These are phyloP conservation scores for Semotilus atromaculatus DNA, from an alignment of 2,797 vertebrate genomes.

Conservation along the genomic window DNA sequence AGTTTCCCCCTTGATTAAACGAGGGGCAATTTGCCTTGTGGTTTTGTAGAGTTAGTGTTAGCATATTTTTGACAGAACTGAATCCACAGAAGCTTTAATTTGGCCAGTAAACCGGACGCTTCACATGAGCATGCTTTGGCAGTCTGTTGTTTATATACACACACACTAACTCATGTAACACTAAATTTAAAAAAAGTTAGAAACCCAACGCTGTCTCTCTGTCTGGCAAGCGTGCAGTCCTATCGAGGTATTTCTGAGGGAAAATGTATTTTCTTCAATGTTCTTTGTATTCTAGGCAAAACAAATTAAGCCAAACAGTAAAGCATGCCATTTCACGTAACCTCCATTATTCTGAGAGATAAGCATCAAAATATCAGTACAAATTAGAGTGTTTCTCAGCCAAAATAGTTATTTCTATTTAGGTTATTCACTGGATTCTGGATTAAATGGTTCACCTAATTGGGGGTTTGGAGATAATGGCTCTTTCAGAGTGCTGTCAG, in stretches of 20 bases:
- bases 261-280: neutral
- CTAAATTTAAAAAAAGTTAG: conserved; percentile 14
- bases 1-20: conserved; percentile 21
- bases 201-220: conserved; percentile 11
- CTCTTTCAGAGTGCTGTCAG: conserved; percentile 50
- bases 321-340: conserved; percentile 33
- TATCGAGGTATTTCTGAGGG: neutral
- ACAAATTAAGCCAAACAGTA: conserved; percentile 33
- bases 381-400: conserved; percentile 38
- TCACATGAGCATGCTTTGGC: conserved; percentile 26
- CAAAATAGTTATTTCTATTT: conserved; percentile 38
- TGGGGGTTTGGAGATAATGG: conserved; percentile 55
- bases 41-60: conserved; percentile 17
- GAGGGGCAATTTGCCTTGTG: conserved; percentile 28
- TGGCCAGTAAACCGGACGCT: conserved; percentile 7
- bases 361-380: conserved; percentile 46
- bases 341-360: conserved; percentile 28
- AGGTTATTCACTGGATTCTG: conserved; percentile 51
- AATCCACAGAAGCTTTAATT: conserved; percentile 33
- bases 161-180: conserved; percentile 22
- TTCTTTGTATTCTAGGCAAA: conserved; percentile 13
- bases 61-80: neutral
- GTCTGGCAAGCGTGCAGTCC: neutral
- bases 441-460: conserved; percentile 50
- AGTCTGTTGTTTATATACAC: conserved; percentile 24